A percentile compares a stretch with the other conserved stretches of the same genome.
phyloP scores from a whole-genome alignment of 2,797 vertebrate species.

The Bryconaethiops microstoma region DNA sequence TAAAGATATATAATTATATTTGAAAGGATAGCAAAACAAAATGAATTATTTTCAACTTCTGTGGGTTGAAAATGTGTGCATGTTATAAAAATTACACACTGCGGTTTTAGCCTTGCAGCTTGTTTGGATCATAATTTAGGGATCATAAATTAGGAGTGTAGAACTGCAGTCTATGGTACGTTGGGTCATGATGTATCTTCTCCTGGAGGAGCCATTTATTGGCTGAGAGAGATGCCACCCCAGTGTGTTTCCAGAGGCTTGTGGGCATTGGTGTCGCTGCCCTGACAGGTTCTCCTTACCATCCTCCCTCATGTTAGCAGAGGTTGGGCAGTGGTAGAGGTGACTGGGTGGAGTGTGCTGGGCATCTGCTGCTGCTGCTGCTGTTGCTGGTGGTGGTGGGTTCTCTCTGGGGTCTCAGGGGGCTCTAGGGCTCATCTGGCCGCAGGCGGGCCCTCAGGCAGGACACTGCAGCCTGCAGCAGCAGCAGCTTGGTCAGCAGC shows the following conservation, averaged over 20 bases:
- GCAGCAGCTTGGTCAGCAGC: constrained; percentile 73
- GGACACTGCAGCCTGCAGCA: constrained; percentile 76
- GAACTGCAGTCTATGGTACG: background rate
- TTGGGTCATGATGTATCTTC: background rate
- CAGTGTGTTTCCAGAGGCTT: constrained; percentile 11
- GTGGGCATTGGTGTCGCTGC: background rate
- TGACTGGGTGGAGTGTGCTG: constrained; percentile 15
- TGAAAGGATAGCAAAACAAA: background rate
- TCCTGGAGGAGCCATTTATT: background rate
- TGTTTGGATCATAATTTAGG: background rate
- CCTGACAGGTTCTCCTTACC: background rate
- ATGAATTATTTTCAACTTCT: background rate
- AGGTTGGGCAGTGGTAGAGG: constrained; percentile 23
- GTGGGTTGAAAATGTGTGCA: background rate
- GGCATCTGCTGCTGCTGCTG: constrained; percentile 27
- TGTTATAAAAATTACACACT: background rate
- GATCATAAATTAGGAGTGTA: background rate
- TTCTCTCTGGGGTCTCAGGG: constrained; percentile 73
- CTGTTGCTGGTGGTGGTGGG: constrained; percentile 42
- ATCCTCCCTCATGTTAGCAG: background rate
- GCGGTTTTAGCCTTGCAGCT: background rate
- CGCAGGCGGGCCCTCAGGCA: constrained; percentile 78
- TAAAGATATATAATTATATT: no score
- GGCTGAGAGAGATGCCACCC: background rate
- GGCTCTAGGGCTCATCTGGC: constrained; percentile 79